These are phyloP conservation scores for Archocentrus centrarchus DNA, from an alignment of 2,113 vertebrate genomes.

Conservation along the genomic window DNA sequence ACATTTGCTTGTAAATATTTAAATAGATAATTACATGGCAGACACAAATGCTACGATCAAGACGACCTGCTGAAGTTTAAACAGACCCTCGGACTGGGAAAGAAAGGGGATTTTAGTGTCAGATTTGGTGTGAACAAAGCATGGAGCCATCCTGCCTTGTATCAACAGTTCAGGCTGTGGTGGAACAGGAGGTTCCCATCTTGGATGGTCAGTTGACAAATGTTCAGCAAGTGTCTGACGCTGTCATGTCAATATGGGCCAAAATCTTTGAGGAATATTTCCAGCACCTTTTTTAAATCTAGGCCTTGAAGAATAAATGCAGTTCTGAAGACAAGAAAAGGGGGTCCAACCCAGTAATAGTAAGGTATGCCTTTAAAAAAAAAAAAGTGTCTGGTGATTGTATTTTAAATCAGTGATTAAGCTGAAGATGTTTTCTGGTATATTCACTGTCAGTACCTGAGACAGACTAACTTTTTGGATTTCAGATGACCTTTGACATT, in stretches of 20 bases:
- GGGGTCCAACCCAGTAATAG: background rate
- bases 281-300: background rate
- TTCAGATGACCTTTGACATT: constrained; percentile 25
- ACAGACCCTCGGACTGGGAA: accelerated
- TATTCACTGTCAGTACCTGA: background rate
- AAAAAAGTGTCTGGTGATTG: background rate
- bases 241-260: background rate
- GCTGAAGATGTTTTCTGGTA: background rate
- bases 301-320: background rate
- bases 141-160: background rate
- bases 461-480: background rate
- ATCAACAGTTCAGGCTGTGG: background rate
- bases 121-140: background rate
- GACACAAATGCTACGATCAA: background rate
- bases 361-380: background rate
- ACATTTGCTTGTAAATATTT: background rate
- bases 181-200: background rate
- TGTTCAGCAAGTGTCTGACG: background rate
- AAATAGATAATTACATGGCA: background rate
- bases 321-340: no score
- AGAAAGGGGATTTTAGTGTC: background rate
- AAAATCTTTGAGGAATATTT: background rate
- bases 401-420: background rate
- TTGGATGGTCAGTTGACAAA: background rate
- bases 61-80: background rate